Base-by-base conservation (phyloP, 2,113 vertebrate species). In the Hippocampus guttulatus region DNA sequence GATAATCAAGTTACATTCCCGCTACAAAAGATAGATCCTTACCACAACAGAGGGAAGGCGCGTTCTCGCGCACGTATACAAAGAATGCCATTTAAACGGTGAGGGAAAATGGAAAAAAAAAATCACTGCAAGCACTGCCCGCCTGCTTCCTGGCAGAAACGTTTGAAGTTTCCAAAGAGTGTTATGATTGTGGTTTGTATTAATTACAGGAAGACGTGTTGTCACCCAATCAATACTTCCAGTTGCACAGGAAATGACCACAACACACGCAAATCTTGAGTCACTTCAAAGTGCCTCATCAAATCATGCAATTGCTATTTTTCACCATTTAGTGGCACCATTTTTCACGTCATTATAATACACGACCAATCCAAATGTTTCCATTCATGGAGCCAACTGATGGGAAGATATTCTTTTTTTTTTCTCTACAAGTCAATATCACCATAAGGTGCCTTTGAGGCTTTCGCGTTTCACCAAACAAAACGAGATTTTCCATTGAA, bases 181-280 rank as follows among this genome's bases (percentile, higher is more conserved):
- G 14, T 45, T 61, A 61, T 58, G 43, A 38, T 63, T 74, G 66
- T 67, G 62, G 66, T 60, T 76, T 6, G 33, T 21, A 15, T 60
- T 63, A 77, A 81, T 87, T 74, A 75, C 47, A 21, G 65, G 64
- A 73, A 62, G 62, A 55, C 68, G 71, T 57, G 52, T 68, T 49
- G 61, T 76, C 38, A 0, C 47, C 43, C 12, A 70, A 82, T 84
- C 80, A 73, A 78, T 85, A 74, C 20, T 64, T 82, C n/a, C 67
- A 74, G 73, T 83, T 71, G 74, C 73, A 27, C 68, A 83, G 51
- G 72, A 60, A 74, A 84, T 84, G 73, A 77, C 75, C 75, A 73
- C 74, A 63, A 75, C 16, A 58, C 5, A 71, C 70, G 73, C 57
- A 88, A 71, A 75, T 55, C 38, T 71, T 76, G 75, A 69, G 79